Evolutionary conservation across 2,113 vertebrate species (phyloP).

Genomic region (Anas platyrhynchos): DNA sequence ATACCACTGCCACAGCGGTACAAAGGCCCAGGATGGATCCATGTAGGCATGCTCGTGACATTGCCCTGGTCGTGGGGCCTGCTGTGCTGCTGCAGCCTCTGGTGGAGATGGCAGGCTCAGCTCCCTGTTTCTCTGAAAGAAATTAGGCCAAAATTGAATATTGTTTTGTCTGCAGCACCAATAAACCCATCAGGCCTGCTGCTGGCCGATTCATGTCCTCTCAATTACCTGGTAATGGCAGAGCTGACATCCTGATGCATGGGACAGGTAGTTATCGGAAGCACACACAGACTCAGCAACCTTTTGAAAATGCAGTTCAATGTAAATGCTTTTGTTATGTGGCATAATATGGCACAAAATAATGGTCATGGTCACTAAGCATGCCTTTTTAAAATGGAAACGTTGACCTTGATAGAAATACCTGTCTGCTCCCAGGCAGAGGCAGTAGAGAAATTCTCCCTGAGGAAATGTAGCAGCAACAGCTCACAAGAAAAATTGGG

Average conservation of each 20-base stretch:
- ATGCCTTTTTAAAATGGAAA: background rate
- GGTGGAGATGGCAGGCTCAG: background rate
- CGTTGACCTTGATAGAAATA: background rate
- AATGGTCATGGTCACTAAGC: background rate
- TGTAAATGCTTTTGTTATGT: background rate
- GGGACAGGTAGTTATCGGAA: background rate
- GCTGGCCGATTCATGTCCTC: background rate
- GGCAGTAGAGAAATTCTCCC: background rate
- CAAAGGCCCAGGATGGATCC: background rate
- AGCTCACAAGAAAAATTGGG: background rate
- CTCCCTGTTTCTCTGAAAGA: background rate
- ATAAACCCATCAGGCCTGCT: background rate
- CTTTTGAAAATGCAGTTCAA: background rate
- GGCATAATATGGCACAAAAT: background rate
- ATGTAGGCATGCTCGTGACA: rapidly evolving
- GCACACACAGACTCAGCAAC: background rate
- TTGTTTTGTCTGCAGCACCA: background rate
- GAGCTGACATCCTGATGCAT: background rate
- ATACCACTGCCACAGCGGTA: rapidly evolving
- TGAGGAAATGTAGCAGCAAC: background rate
- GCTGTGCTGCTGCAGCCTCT: rapidly evolving
- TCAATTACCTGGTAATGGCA: background rate
- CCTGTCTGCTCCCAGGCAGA: background rate
- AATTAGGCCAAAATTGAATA: background rate
- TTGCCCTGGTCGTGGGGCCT: background rate